These are phyloP conservation scores for Homarus americanus DNA, from an alignment of 1,140 invertebrate species.

Conservation along the genomic window DNA sequence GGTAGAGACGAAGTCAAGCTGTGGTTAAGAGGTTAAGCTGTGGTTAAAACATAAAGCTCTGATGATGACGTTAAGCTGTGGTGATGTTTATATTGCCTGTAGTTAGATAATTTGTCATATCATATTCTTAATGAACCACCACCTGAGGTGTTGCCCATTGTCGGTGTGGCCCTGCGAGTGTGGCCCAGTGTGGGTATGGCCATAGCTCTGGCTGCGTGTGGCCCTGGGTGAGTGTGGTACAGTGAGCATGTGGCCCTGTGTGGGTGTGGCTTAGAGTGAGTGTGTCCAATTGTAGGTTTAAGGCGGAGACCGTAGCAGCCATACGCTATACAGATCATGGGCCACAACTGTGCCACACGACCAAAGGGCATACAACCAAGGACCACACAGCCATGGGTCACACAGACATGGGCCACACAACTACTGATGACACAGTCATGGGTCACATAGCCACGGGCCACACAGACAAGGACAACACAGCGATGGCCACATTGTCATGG, in stretches of 20 bases:
- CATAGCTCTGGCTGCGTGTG: background rate
- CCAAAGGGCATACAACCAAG: too few species aligned
- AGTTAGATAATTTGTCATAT: conserved; percentile 41
- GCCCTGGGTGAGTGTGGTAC: background rate
- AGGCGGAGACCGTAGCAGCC: too few species aligned
- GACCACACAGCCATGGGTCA: too few species aligned
- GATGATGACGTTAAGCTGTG: background rate
- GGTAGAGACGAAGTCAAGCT: background rate
- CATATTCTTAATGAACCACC: conserved; percentile 4
- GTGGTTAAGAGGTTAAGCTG: background rate
- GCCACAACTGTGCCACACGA: too few species aligned
- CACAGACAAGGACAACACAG: too few species aligned
- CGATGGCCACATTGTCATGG: too few species aligned
- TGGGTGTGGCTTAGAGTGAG: background rate
- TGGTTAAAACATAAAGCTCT: background rate
- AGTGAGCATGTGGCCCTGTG: background rate
- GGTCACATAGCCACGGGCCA: too few species aligned
- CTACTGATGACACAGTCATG: too few species aligned
- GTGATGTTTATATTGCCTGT: background rate
- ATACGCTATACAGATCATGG: too few species aligned
- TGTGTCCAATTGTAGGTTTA: background rate
- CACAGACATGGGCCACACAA: too few species aligned
- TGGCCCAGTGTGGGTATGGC: too few species aligned
- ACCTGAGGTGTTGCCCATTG: background rate
- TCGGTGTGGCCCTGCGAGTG: conserved; percentile 1